Conservation (phyloP, 2,797 vertebrate species). For the Schizopygopsis pylzovi region DNA sequence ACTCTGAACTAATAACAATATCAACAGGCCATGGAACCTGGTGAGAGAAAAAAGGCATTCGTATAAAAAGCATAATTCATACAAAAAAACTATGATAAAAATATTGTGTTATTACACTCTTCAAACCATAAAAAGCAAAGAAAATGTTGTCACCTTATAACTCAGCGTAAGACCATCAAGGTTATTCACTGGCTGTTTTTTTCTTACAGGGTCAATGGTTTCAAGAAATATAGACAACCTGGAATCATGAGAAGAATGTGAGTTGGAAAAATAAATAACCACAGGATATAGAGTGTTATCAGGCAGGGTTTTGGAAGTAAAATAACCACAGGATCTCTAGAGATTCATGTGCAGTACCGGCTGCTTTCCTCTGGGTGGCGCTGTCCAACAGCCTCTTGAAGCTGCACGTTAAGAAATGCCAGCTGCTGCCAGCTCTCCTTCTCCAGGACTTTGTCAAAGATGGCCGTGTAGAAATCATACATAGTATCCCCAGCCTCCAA, state of each 20-base stretch:
- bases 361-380: slow-evolving; percentile 91
- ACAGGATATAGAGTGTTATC: neutral
- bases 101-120: neutral
- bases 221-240: slow-evolving; percentile 94
- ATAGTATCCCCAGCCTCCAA: slow-evolving; percentile 98
- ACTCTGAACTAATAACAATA: slow-evolving; percentile 97
- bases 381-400: slow-evolving; percentile 96
- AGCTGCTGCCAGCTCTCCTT: slow-evolving; percentile 96
- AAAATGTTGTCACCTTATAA: slow-evolving; percentile 85
- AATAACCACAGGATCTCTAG: neutral
- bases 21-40: slow-evolving; percentile 99
- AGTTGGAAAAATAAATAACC: slow-evolving; percentile 15
- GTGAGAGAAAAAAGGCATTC: neutral
- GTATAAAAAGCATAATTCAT: neutral
- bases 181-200: slow-evolving; percentile 94
- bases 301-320: neutral
- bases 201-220: slow-evolving; percentile 86
- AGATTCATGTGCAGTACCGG: slow-evolving; percentile 76
- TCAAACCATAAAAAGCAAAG: neutral
- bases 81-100: neutral
- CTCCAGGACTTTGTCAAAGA: slow-evolving; percentile 97
- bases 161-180: slow-evolving; percentile 93
- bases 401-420: slow-evolving; percentile 91
- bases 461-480: slow-evolving; percentile 98
- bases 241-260: neutral